These are phyloP conservation scores for Adelphocoris suturalis DNA, from an alignment of 2,888 invertebrate genomes.

Conservation along the genomic window DNA sequence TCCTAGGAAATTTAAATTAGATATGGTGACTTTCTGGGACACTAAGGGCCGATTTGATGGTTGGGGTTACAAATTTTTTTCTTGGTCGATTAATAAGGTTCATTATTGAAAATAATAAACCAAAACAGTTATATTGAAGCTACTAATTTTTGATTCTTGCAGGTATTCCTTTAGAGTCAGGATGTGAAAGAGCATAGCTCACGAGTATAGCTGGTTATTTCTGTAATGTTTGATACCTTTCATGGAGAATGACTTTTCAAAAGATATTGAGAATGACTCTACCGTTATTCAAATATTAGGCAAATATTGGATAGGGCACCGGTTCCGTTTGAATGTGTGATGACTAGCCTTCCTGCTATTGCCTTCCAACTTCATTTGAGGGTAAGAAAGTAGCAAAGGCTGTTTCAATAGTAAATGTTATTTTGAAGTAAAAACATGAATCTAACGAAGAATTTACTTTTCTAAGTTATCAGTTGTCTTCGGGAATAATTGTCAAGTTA, in stretches of 20 bases:
- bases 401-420: neutral
- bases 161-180: too few species aligned
- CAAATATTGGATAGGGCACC: neutral
- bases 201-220: neutral
- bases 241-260: conserved; percentile 35
- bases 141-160: too few species aligned
- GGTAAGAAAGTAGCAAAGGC: neutral
- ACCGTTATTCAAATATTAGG: conserved; percentile 52
- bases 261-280: conserved; percentile 29
- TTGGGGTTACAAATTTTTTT: too few species aligned
- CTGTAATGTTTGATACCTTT: conserved; percentile 2
- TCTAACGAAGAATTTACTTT: neutral
- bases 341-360: neutral
- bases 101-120: too few species aligned
- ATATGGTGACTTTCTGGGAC: too few species aligned
- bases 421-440: neutral
- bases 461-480: neutral
- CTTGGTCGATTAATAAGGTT: too few species aligned
- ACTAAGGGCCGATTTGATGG: too few species aligned
- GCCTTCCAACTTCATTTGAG: neutral
- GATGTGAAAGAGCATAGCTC: neutral
- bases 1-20: too few species aligned
- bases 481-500: too few species aligned
- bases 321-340: conserved; percentile 4
- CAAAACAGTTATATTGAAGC: too few species aligned